A percentile compares a stretch with the other conserved stretches of the same genome.
Evolutionary conservation across 2,113 vertebrate genomes (phyloP).

Genomic region (Rhagologus leucostigma): DNA sequence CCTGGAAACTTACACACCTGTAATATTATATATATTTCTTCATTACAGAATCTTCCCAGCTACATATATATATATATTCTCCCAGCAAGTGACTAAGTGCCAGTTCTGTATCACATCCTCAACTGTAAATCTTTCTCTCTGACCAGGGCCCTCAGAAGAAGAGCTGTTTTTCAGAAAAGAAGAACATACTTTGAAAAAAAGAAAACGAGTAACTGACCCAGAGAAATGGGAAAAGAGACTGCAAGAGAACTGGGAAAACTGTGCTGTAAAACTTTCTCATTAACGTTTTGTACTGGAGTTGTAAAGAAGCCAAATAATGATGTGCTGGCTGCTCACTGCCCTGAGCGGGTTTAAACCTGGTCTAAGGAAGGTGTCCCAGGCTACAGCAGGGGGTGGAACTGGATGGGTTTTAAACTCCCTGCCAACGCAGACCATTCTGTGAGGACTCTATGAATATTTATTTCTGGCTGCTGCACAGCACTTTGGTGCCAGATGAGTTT

Average conservation of each 20-base stretch:
- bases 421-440: background rate
- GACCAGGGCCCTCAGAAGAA: constrained; percentile 82
- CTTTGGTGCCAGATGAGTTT: background rate
- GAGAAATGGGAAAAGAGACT: constrained; percentile 83
- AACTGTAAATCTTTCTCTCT: background rate
- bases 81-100: background rate
- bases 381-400: background rate
- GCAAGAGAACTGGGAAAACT: constrained; percentile 95
- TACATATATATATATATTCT: background rate
- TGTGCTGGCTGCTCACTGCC: background rate
- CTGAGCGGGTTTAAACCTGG: background rate
- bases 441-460: background rate
- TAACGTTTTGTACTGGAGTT: background rate
- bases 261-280: constrained; percentile 72
- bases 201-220: constrained; percentile 66
- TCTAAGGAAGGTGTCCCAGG: background rate
- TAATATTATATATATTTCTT: background rate
- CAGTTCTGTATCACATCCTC: background rate
- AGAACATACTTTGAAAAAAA: constrained; percentile 28
- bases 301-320: background rate
- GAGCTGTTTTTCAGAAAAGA: constrained; percentile 72
- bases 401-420: background rate
- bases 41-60: background rate
- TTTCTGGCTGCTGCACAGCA: background rate
- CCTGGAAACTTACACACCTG: background rate